Evolutionary conservation across 2,888 invertebrate species (phyloP).

Genomic region (Incurvaria masculella): DNA sequence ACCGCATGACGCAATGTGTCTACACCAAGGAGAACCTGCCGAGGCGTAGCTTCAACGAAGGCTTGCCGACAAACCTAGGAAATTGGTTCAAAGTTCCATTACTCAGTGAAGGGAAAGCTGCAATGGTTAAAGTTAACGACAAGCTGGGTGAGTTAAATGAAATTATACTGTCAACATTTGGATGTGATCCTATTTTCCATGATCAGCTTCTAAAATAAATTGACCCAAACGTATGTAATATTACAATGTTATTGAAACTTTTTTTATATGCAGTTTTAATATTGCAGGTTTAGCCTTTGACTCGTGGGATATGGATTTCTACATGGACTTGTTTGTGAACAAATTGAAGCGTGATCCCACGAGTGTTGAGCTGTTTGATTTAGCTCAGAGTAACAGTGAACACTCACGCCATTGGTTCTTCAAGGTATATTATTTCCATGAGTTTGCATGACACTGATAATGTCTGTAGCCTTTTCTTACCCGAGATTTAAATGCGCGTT

Average conservation of each 20-base stretch:
- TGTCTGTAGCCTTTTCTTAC: neutral
- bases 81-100: conserved; percentile 83
- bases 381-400: conserved; percentile 98
- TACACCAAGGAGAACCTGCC: conserved; percentile 68
- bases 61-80: conserved; percentile 59
- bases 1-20: conserved; percentile 91
- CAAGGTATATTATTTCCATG: no score
- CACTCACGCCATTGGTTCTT: conserved; percentile 99
- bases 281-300: conserved; percentile 85
- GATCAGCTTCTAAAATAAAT: no score
- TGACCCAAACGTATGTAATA: no score
- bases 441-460: conserved; percentile 22
- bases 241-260: no score
- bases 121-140: conserved; percentile 76
- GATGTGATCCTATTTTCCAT: no score
- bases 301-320: conserved; percentile 88
- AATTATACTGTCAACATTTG: no score
- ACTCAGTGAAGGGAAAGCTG: conserved; percentile 69
- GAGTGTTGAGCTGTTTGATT: conserved; percentile 95
- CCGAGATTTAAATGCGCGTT: neutral
- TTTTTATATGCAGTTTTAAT: no score
- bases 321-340: conserved; percentile 80
- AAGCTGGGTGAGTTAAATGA: conserved; percentile 68
- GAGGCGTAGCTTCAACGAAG: conserved; percentile 64
- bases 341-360: conserved; percentile 90